Conservation (phyloP, 2,888 invertebrate genomes). For the Volucella zonaria region DNA sequence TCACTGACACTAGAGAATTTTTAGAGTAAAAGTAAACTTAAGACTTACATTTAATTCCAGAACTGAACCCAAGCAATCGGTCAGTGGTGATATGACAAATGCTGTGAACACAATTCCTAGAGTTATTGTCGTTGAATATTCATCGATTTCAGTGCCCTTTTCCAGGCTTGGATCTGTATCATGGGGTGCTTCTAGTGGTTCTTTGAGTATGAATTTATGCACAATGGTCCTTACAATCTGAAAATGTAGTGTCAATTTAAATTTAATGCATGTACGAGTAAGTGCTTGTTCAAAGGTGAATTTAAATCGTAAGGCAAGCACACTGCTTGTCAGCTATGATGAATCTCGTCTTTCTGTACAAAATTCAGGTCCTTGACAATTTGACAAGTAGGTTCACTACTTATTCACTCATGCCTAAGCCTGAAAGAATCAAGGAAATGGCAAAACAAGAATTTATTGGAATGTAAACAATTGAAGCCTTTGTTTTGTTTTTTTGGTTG, state of each 20-base stretch:
- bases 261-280: background rate
- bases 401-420: too few species aligned
- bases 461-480: too few species aligned
- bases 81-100: constrained; percentile 90
- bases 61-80: constrained; percentile 92
- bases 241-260: constrained; percentile 13
- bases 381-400: too few species aligned
- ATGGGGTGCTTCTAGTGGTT: constrained; percentile 81
- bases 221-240: constrained; percentile 82
- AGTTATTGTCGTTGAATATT: constrained; percentile 81
- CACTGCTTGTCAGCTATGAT: too few species aligned
- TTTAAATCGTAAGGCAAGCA: too few species aligned
- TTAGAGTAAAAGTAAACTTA: background rate
- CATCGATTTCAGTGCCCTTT: constrained; percentile 81
- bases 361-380: too few species aligned
- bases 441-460: too few species aligned
- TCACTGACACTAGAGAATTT: constrained; percentile 50
- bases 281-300: too few species aligned
- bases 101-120: constrained; percentile 87
- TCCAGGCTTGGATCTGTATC: constrained; percentile 82
- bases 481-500: too few species aligned
- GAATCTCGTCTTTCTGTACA: too few species aligned
- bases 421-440: too few species aligned
- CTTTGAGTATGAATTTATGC: constrained; percentile 81
- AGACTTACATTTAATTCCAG: constrained; percentile 89